These are phyloP conservation scores for Lampris megalopsis DNA, from an alignment of 2,113 vertebrate species.

Conservation along the genomic window DNA sequence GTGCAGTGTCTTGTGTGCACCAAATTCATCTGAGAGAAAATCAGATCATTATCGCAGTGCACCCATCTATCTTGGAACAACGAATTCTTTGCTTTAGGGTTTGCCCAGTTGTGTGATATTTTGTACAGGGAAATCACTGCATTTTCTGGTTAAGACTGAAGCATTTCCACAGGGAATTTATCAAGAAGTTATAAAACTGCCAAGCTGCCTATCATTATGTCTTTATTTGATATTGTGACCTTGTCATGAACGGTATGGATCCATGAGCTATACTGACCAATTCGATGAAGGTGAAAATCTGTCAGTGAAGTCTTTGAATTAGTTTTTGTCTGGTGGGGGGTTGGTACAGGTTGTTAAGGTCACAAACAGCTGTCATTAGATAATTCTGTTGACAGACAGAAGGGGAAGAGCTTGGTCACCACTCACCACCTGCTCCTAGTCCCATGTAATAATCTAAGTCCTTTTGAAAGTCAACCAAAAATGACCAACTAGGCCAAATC, in stretches of 20 bases:
- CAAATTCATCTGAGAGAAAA: background rate
- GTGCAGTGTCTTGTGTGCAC: too few species aligned
- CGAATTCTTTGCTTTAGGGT: background rate
- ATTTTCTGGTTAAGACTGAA: too few species aligned
- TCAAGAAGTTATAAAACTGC: background rate
- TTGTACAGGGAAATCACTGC: background rate
- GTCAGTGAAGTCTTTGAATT: constrained; percentile 1
- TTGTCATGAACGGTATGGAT: background rate
- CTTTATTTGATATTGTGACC: background rate
- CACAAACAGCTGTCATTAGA: constrained; percentile 33
- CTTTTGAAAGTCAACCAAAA: constrained; percentile 29
- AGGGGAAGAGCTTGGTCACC: constrained; percentile 23
- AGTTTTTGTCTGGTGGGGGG: constrained; percentile 8
- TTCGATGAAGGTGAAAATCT: background rate
- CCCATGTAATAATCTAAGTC: constrained; percentile 17
- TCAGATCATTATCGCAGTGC: background rate
- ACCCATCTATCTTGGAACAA: background rate
- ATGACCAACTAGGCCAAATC: constrained; percentile 5
- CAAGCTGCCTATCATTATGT: background rate
- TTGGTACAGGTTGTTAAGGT: background rate
- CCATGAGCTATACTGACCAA: constrained; percentile 1
- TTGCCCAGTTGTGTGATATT: background rate
- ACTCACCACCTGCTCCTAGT: constrained; percentile 38
- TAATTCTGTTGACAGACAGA: constrained; percentile 41
- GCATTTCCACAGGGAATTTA: background rate